Evolutionary conservation across 1,140 invertebrate species (phyloP).

Genomic region (Thaumetopoea pityocampa): DNA sequence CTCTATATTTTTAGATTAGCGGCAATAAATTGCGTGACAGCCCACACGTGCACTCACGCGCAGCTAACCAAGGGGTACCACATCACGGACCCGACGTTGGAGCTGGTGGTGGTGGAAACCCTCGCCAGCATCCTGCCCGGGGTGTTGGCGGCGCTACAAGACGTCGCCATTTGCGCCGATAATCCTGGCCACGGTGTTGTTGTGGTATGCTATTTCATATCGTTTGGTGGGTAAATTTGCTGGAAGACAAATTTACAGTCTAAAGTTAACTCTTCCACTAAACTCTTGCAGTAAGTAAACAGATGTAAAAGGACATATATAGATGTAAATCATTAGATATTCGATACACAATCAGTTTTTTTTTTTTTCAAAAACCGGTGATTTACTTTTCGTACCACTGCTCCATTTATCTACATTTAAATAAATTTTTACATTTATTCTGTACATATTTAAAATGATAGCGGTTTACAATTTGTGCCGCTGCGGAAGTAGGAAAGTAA

Average conservation of each 20-base stretch:
- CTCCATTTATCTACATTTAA: no score
- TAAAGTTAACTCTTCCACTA: no score
- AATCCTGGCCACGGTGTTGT: conserved; percentile 79
- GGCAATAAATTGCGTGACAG: conserved; percentile 77
- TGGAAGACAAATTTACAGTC: not conserved
- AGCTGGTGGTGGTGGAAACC: conserved; percentile 69
- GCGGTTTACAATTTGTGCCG: no score
- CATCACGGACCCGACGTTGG: conserved; percentile 28
- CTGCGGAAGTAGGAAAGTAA: no score
- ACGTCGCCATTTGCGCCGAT: conserved; percentile 74
- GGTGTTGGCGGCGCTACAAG: conserved; percentile 75
- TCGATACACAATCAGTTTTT: no score
- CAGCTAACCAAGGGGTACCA: conserved; percentile 54
- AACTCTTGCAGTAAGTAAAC: no score
- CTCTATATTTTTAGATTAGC: conserved; percentile 56
- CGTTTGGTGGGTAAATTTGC: not conserved
- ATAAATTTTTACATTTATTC: no score
- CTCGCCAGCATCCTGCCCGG: conserved; percentile 80
- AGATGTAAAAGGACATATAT: no score
- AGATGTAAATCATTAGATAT: no score
- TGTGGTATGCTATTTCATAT: conserved; percentile 61
- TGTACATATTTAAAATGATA: no score
- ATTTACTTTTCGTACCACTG: no score
- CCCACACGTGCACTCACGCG: conserved; percentile 74
- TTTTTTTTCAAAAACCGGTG: no score